Conservation (phyloP, 2,797 vertebrate genomes). For the Pantherophis vulpinus region DNA sequence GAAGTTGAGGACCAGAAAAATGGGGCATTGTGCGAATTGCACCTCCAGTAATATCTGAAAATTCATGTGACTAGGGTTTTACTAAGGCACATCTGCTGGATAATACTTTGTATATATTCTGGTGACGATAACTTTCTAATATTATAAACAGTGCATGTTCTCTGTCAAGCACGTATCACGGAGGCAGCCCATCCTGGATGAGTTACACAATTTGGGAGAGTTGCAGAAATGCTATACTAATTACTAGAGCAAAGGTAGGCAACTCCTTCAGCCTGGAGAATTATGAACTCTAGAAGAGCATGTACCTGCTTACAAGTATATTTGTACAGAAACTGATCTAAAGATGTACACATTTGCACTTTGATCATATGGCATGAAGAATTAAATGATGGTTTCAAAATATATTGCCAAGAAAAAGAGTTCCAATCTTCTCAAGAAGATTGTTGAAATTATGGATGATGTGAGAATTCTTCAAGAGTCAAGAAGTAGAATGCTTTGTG, state of each 20-base stretch:
- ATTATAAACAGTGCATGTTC: background rate
- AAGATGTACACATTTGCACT: background rate
- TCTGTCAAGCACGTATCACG: background rate
- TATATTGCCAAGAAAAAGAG: background rate
- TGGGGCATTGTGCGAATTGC: background rate
- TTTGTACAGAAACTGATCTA: background rate
- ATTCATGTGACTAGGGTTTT: background rate
- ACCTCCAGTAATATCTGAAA: background rate
- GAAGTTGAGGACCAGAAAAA: background rate
- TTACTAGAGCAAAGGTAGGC: background rate
- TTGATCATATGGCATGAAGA: background rate
- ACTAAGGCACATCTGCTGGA: background rate
- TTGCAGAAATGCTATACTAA: background rate
- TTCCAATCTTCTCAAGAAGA: background rate
- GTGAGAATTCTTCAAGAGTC: background rate
- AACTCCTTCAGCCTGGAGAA: background rate
- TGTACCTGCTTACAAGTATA: background rate
- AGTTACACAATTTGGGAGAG: background rate
- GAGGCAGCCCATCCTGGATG: background rate
- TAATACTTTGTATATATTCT: background rate
- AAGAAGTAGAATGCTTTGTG: background rate
- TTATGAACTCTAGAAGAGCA: background rate
- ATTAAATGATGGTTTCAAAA: background rate
- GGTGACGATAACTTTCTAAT: background rate
- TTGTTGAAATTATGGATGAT: background rate